Conservation (phyloP, 2,113 vertebrate species). For the Corythornis madagascariensis region DNA sequence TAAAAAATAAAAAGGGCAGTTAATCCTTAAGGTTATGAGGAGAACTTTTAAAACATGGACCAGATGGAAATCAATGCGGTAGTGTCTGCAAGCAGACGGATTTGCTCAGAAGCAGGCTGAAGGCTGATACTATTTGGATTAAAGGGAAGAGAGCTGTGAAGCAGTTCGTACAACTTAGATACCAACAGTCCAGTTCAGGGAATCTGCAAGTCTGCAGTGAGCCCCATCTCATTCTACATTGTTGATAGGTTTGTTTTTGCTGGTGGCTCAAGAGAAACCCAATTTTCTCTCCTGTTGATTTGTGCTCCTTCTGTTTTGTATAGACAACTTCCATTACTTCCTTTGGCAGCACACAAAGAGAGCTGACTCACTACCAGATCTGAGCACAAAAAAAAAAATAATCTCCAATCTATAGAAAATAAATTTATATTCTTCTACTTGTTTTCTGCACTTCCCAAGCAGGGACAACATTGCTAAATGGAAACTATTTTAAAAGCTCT, state of each 20-base stretch:
- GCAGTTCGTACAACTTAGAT: neutral
- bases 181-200: neutral
- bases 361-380: neutral
- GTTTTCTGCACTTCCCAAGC: neutral
- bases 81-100: constrained; percentile 29
- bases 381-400: neutral
- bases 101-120: neutral
- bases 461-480: neutral
- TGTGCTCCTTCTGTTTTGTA: constrained; percentile 16
- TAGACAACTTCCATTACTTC: constrained; percentile 36
- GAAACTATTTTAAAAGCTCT: neutral
- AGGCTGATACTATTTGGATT: neutral
- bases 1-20: neutral
- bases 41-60: constrained; percentile 17
- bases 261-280: constrained; percentile 1
- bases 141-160: neutral
- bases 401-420: neutral
- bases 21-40: neutral
- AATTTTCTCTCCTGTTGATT: constrained; percentile 39
- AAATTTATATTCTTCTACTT: neutral
- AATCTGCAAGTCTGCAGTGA: neutral
- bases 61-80: constrained; percentile 43
- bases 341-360: neutral
- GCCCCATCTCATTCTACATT: neutral
- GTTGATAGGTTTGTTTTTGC: neutral